These are phyloP conservation scores for Alsophila aescularia DNA, from an alignment of 2,888 invertebrate species.

Conservation along the genomic window DNA sequence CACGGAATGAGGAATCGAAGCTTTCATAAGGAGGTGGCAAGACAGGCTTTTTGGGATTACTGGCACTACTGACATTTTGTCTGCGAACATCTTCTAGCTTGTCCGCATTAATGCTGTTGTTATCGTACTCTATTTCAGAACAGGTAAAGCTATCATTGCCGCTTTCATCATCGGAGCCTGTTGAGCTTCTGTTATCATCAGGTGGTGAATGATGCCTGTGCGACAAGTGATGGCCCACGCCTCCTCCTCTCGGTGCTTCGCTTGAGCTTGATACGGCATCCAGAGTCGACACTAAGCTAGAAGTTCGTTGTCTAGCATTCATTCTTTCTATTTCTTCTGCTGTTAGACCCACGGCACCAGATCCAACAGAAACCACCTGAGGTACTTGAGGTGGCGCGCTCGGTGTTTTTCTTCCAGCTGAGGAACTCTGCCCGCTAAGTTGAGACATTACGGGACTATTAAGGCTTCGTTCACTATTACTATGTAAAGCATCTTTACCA, in stretches of 20 bases:
- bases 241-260: slow-evolving; percentile 89
- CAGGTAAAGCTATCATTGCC: slow-evolving; percentile 99
- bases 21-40: slow-evolving; percentile 94
- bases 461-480: slow-evolving; percentile 95
- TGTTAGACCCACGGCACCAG: slow-evolving; percentile 91
- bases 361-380: slow-evolving; percentile 87
- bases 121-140: slow-evolving; percentile 98
- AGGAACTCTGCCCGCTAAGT: slow-evolving; percentile 93
- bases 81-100: slow-evolving; percentile 87
- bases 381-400: slow-evolving; percentile 88
- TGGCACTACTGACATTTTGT: slow-evolving; percentile 80
- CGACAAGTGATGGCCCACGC: slow-evolving; percentile 87
- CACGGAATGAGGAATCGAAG: slow-evolving; percentile 97
- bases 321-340: slow-evolving; percentile 97
- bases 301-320: slow-evolving; percentile 93
- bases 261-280: slow-evolving; percentile 97
- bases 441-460: slow-evolving; percentile 97
- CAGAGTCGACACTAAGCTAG: slow-evolving; percentile 95
- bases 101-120: slow-evolving; percentile 92
- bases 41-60: slow-evolving; percentile 86
- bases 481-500: slow-evolving; percentile 94
- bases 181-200: slow-evolving; percentile 90
- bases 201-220: slow-evolving; percentile 90
- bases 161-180: slow-evolving; percentile 94
- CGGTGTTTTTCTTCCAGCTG: slow-evolving; percentile 90